Percentiles rank a stretch among this genome's conserved stretches.
These are phyloP conservation scores for Propithecus deckenii DNA, from an alignment of 2,797 vertebrate species.

Conservation along the genomic window DNA sequence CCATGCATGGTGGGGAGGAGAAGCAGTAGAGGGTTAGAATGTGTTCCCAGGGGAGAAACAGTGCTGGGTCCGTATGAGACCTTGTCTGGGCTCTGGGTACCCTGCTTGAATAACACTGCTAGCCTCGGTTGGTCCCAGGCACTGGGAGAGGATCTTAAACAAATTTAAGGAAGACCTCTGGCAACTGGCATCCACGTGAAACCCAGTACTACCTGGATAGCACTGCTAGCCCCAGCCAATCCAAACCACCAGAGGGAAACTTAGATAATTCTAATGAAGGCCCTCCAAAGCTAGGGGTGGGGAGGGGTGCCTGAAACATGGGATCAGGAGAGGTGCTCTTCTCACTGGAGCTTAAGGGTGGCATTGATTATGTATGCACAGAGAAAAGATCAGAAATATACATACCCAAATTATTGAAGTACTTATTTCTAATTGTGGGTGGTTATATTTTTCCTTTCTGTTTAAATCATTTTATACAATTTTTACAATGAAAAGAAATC, in stretches of 20 bases:
- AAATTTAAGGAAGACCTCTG: neutral
- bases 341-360: neutral
- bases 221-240: neutral
- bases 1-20: neutral
- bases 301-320: neutral
- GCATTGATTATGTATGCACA: neutral
- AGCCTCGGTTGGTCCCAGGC: neutral
- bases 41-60: neutral
- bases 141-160: neutral
- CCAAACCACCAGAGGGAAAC: neutral
- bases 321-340: neutral
- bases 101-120: neutral
- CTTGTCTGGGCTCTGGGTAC: neutral
- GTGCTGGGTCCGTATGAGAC: neutral
- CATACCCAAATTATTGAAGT: neutral
- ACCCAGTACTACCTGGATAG: neutral
- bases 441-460: neutral
- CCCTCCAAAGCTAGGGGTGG: neutral
- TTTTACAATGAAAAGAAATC: neutral
- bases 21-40: neutral
- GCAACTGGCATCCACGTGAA: neutral
- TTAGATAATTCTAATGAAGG: neutral
- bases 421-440: neutral
- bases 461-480: neutral
- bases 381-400: neutral